Evolutionary conservation across 2,888 invertebrate genomes (phyloP).

Genomic region (Zaprionus bogoriensis): DNA sequence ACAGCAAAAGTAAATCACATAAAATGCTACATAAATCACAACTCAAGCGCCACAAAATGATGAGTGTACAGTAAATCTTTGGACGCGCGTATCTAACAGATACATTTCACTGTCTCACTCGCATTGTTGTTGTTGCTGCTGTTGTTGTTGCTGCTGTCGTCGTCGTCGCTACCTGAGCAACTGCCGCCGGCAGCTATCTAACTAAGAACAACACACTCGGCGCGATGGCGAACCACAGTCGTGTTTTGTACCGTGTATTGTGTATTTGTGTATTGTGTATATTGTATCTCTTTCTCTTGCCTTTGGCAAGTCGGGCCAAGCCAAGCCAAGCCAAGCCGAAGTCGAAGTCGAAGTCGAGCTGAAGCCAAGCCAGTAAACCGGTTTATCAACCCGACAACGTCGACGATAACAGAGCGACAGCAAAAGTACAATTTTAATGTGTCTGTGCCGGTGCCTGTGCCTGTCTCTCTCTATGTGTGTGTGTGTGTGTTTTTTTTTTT

Average conservation of each 20-base stretch:
- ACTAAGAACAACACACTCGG: slow-evolving; percentile 31
- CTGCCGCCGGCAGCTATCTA: slow-evolving; percentile 41
- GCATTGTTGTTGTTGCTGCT: neutral
- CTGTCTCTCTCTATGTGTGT: neutral
- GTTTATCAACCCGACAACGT: slow-evolving; percentile 67
- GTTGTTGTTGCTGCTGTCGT: slow-evolving; percentile 12
- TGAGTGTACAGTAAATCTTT: slow-evolving; percentile 58
- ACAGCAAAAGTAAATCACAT: slow-evolving; percentile 18
- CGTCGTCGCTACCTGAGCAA: slow-evolving; percentile 58
- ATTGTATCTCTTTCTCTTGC: slow-evolving; percentile 31
- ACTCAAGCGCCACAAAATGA: slow-evolving; percentile 44
- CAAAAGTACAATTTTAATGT: slow-evolving; percentile 60
- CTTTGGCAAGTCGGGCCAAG: slow-evolving; percentile 16
- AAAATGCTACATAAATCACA: slow-evolving; percentile 51
- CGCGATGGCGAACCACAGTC: slow-evolving; percentile 34
- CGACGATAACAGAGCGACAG: slow-evolving; percentile 64
- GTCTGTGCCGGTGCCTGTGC: slow-evolving; percentile 1
- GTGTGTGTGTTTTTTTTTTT: slow-evolving; percentile 24
- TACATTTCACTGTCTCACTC: slow-evolving; percentile 62
- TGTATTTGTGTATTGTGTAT: slow-evolving; percentile 2
- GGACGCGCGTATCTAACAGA: slow-evolving; percentile 63
- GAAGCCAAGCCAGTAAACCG: slow-evolving; percentile 57
- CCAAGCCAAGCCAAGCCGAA: slow-evolving; percentile 34
- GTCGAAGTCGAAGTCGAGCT: too few species aligned
- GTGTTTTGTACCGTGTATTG: neutral